Evolutionary conservation across 2,888 invertebrate species (phyloP), one percentile per base, ranked within the genome.

Genomic region (Diabrotica balteata): DNA sequence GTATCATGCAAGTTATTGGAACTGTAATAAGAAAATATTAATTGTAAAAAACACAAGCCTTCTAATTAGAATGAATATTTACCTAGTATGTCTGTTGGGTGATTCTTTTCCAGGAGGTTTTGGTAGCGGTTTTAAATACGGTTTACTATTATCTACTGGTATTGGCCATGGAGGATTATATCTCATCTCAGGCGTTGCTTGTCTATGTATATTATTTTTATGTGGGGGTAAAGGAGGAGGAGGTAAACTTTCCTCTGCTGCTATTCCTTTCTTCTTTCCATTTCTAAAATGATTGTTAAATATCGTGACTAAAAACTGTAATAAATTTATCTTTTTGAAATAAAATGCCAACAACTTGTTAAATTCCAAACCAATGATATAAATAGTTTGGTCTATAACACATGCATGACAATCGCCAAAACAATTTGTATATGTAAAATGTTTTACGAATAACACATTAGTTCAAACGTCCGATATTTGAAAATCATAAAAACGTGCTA

Each of bases 81-180:
- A 67, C 69, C 81, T 76, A 61, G 80, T 79, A 72, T 80, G 80
- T 60, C 81, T 75, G 67, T 80, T 83, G 2, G 84, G 82, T 32
- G 83, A 83, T 76, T 84, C 83, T 78, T 84, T 83, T 7, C 86
- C 83, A n/a, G 88, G 88, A 65, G 88, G 84, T 79, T 87, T 88
- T 52, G 88, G 88, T 75, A 88, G 79, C 47, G 88, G 88, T 79
- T 88, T 88, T 79, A 88, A 82, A 76, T 88, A 88, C 22, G 86
- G 86, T 77, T 84, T 84, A 44, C 81, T 74, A 62, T 77, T 80
- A 63, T 80, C 80, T 9, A 75, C 67, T 8, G 76, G 76, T 53
- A 89, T 84, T 8, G 90, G 90, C 90, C 90, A 90, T 0, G 90
- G 90, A 0, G 90, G 88, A 5, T 89, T 88, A 63, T 86, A 86